Base-by-base conservation (phyloP, 35 echinoderm and acorn worm genomes). In the Ophioderma brevispina region DNA sequence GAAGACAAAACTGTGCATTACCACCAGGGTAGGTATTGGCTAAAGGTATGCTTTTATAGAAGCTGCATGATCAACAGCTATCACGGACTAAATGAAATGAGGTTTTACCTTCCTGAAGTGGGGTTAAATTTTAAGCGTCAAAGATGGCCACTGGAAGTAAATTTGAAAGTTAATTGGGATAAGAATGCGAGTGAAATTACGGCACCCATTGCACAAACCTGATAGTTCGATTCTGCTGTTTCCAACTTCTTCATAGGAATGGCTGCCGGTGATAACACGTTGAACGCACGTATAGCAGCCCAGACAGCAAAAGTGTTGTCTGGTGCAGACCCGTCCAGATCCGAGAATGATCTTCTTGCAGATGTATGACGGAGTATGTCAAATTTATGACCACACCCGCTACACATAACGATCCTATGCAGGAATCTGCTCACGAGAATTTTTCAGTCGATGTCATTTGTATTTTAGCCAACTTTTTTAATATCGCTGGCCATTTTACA, bases 311-410 rank as follows among this genome's bases (percentile, higher is more conserved):
- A 42, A 19, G 56, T 78, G 21, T 35, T 87, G 31, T 77, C 85
- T 3, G 19, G 4, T 4, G 85, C 70, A 0, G 31, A 81, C 0
- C 75, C 75, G 0, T n/a, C 59, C 15, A 37, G 38, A 70, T 70
- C 59, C 1, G 80, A 88, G 17, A 70, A 88, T 42, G 80, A 39
- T 34, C n/a, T 76, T 17, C 21, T 82, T 18, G 25, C 59, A 2
- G 50, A 78, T 35, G 64, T 93, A 42, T 93, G 79, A 88, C 86
- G 14, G 79, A 81, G 28, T 93, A 93, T 32, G 92, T 93, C 42
- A 41, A 93, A 19, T 93, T 93, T 55, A 93, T 93, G 92, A 93
- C 92, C 36, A 93, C 92, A 30, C 92, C 92, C 0, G 86, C 79
- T 25, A 59, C 86, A 19, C 92, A 93, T 40, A 83, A 88, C 31